Base-by-base conservation (phyloP, 2,797 vertebrate genomes). In the Sebastes cheni region DNA sequence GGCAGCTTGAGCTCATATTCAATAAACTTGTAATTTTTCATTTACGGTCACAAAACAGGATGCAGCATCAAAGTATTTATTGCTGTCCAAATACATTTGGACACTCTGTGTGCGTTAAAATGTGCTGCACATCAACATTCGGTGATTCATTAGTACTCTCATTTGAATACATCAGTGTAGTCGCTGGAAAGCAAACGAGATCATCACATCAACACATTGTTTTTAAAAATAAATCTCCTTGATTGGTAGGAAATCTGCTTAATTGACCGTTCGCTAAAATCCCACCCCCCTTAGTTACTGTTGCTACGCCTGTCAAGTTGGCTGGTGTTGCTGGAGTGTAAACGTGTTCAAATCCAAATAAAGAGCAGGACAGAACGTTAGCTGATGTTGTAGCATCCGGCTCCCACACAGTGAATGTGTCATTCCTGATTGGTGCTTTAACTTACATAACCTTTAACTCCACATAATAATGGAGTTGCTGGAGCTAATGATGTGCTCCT, bases 81-180 rank as follows among this genome's bases (percentile, higher is more conserved):
- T 22, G 22, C 73, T 34, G 58, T 46, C 61, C 29, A 54, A 29
- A 72, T 69, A 74, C 20, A 71, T 67, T 67, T 67, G 42, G 54
- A 23, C 6, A 20, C 32, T n/a, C 11, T 72, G 60, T 67, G 66
- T 74, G 72, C 10, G 72, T 36, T 29, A 82, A 72, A 72, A 85
- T 80, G 72, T 70, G 56, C 58, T 5, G 30, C 61, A 59, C 69
- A 62, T 67, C 61, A 55, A 58, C 36, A 75, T 62, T 66, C 56
- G 65, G 72, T 76, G 81, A 81, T 42, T 86, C 72, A 80, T 69
- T 30, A 52, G 71, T 36, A 22, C 50, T 27, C 50, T 82, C 67
- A 46, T 82, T 65, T 72, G 66, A 81, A 86, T 81, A 11, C 72
- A 70, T 70, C 25, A 67, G 22, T 67, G 56, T 23, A 18, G 46